Conservation (phyloP, 2,888 invertebrate genomes). For the Patella ulyssiponensis region DNA sequence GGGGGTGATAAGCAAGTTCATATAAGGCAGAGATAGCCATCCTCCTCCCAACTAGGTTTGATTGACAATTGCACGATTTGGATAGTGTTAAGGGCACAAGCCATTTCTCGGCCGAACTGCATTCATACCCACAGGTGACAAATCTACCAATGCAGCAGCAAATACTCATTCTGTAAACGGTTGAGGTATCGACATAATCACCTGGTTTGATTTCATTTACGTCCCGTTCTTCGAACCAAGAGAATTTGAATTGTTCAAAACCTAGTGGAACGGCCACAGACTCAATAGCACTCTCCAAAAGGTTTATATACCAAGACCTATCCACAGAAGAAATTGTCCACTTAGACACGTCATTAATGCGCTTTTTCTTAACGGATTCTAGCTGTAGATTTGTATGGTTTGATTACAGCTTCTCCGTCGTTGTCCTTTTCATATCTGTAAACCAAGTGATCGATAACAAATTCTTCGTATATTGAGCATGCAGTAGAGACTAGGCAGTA, state of each 20-base stretch:
- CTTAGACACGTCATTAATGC: not conserved
- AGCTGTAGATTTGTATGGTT: not conserved
- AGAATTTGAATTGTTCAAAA: not conserved
- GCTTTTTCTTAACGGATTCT: not conserved
- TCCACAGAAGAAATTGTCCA: not conserved
- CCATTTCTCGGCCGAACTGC: not conserved
- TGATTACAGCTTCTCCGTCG: not conserved
- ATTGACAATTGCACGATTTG: not conserved
- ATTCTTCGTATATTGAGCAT: not conserved
- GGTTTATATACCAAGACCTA: not conserved
- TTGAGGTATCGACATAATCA: slow-evolving; percentile 4
- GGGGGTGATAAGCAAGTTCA: not conserved
- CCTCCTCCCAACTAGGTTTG: not conserved
- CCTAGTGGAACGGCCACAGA: not conserved
- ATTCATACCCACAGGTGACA: not conserved
- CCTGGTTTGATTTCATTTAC: not conserved
- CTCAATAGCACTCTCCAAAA: not conserved
- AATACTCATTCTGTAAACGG: too few species aligned
- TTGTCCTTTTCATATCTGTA: not conserved
- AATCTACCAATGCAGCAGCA: too few species aligned
- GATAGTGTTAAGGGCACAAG: not conserved
- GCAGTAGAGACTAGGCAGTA: not conserved
- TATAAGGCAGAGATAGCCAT: not conserved
- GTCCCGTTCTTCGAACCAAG: slow-evolving; percentile 1
- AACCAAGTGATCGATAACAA: not conserved